phyloP scores from a whole-genome alignment of 2,113 vertebrate species.

The Murina feae region DNA sequence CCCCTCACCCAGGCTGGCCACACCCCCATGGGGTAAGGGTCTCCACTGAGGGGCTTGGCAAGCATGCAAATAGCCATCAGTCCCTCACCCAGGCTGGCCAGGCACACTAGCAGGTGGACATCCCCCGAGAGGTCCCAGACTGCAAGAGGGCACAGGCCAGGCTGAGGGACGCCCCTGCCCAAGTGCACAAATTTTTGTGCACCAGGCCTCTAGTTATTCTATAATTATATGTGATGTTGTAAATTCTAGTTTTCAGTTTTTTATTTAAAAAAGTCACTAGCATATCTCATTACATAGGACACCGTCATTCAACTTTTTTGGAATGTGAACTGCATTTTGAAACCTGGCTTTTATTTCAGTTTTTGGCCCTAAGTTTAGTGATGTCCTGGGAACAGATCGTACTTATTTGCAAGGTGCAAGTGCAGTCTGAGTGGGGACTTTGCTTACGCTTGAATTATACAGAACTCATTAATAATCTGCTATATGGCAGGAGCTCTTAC shows the following conservation, averaged over 20 bases:
- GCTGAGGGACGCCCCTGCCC: too few species aligned
- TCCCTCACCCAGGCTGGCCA: too few species aligned
- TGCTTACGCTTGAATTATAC: not conserved
- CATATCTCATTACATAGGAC: not conserved
- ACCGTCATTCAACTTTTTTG: not conserved
- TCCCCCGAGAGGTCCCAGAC: too few species aligned
- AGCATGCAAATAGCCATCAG: too few species aligned
- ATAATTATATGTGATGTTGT: not conserved
- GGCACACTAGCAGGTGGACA: too few species aligned
- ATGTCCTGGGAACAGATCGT: not conserved
- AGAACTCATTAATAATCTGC: not conserved
- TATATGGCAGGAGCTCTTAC: not conserved
- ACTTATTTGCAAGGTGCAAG: not conserved
- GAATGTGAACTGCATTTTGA: not conserved
- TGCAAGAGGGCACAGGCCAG: too few species aligned
- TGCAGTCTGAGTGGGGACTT: not conserved
- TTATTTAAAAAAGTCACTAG: not conserved
- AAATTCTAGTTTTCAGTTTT: constrained; percentile 17
- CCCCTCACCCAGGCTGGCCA: too few species aligned
- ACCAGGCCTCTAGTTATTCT: too few species aligned
- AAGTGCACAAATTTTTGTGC: too few species aligned
- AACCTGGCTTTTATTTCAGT: not conserved
- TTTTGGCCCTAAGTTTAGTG: not conserved
- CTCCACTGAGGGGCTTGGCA: too few species aligned
- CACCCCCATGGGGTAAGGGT: too few species aligned